Percentiles rank a stretch among this genome's conserved stretches.
Evolutionary conservation across 2,888 invertebrate species (phyloP).

Genomic region (Tromatobia lineatoria): DNA sequence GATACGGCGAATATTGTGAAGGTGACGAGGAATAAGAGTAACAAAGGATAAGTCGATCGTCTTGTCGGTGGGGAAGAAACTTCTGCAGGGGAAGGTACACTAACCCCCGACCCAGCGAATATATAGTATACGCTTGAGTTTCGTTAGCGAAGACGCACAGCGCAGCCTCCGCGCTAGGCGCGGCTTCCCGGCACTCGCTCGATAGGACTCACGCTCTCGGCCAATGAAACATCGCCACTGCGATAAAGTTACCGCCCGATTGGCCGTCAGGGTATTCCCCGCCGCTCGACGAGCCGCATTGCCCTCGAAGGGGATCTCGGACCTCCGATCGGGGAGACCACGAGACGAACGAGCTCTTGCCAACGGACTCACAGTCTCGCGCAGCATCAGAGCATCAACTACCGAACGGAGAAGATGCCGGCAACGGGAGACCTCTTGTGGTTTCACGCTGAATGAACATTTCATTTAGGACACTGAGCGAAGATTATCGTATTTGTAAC

Average conservation of each 20-base stretch:
- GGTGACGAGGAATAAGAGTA: constrained; percentile 57
- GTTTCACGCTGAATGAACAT: constrained; percentile 53
- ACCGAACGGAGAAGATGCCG: constrained; percentile 70
- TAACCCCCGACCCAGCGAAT: constrained; percentile 49
- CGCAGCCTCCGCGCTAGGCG: constrained; percentile 78
- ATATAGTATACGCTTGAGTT: constrained; percentile 27
- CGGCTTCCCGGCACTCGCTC: constrained; percentile 83
- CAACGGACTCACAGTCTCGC: constrained; percentile 54
- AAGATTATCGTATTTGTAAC: background rate
- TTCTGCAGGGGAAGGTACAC: constrained; percentile 67
- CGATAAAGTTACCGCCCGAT: constrained; percentile 80
- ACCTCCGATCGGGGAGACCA: constrained; percentile 71
- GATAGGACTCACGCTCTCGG: constrained; percentile 80
- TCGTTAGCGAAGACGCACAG: constrained; percentile 20
- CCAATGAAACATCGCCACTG: constrained; percentile 80
- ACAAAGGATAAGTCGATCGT: constrained; percentile 39
- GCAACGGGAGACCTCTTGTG: constrained; percentile 80
- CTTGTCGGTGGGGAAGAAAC: constrained; percentile 55
- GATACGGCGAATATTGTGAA: constrained; percentile 52
- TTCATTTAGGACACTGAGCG: background rate
- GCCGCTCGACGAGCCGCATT: constrained; percentile 69
- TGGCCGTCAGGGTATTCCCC: constrained; percentile 78
- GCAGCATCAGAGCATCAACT: constrained; percentile 68
- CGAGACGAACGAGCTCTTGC: constrained; percentile 70
- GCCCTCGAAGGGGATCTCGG: constrained; percentile 67